Base-by-base conservation (phyloP, 2,888 invertebrate genomes). In the Parnassius mnemosyne region DNA sequence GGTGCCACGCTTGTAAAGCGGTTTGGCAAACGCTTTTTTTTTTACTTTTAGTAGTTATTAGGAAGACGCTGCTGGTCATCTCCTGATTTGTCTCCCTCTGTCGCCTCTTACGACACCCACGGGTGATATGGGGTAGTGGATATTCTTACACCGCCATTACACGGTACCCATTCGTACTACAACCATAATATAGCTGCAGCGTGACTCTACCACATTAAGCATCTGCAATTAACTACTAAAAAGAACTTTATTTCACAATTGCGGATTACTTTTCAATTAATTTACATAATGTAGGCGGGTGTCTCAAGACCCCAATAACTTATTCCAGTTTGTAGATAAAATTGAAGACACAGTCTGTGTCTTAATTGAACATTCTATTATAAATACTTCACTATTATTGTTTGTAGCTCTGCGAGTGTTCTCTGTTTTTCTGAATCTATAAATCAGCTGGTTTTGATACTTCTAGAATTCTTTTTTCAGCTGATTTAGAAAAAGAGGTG, bases 241-340 rank as follows among this genome's bases (percentile, higher is more conserved):
- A 12, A 25, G 41, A 54, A 54, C 13, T 54, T 50, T 20, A 25
- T n/a, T 53, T 53, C 25, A 57, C 57, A 47, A 53, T 13, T 51
- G 51, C 16, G n/a, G 44, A 59, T 63, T 34, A 51, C 55, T 55
- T 59, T 56, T 42, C 10, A 52, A 41, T 12, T 41, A 25, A 55
- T 59, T 53, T 51, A 49, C 52, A 57, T 57, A 57, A 57, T 53
- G 57, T 49, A 53, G 53, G 3, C n/a, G 16, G 16, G 16, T 47
- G 53, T 53, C 25, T 41, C 20, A 10, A 0, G 34, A 54, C 25
- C 43, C 25, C n/a, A 10, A 53, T 53, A 62, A 62, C 50, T 57
- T 53, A 62, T 57, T 34, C 42, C 10, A n/a, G 43, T 11, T 9
- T 9, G 16, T 53, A 61, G 61, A 57, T 56, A 57, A 57, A 56